These are phyloP conservation scores for Cariama cristata DNA, from an alignment of 2,113 vertebrate species.

Conservation along the genomic window DNA sequence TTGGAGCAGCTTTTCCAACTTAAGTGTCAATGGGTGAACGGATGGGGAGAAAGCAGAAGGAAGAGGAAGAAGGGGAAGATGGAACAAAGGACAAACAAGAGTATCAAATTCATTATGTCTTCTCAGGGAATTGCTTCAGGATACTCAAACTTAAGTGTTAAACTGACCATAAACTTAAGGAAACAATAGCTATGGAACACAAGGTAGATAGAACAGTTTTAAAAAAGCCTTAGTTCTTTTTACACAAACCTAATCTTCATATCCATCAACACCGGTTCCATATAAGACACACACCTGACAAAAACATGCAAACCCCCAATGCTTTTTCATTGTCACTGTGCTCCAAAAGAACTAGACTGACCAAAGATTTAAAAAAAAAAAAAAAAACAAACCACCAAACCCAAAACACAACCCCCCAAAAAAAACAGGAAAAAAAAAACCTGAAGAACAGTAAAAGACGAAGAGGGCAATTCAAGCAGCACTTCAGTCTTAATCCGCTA, in stretches of 20 bases:
- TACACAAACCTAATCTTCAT: neutral
- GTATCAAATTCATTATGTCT: neutral
- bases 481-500: slow-evolving; percentile 31
- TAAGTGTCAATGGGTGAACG: neutral
- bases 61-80: neutral
- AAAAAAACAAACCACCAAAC: neutral
- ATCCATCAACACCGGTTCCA: slow-evolving; percentile 46
- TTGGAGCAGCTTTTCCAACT: slow-evolving; percentile 28
- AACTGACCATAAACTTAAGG: slow-evolving; percentile 11
- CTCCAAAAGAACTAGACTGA: slow-evolving; percentile 55
- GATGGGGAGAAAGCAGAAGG: neutral
- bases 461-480: slow-evolving; percentile 36
- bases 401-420: too few relatives aligned
- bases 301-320: slow-evolving; percentile 55
- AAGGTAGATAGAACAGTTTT: neutral
- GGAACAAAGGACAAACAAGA: neutral
- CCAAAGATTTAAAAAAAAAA: neutral
- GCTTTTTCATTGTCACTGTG: slow-evolving; percentile 25
- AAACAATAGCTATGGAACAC: slow-evolving; percentile 34
- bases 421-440: neutral
- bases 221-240: neutral
- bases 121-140: neutral
- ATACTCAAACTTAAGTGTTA: neutral
- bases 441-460: slow-evolving; percentile 11
- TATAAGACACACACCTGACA: slow-evolving; percentile 46